A percentile compares a stretch with the other conserved stretches of the same genome.
These are phyloP conservation scores for Sebastes umbrosus DNA, from an alignment of 2,797 vertebrate genomes.

Conservation along the genomic window DNA sequence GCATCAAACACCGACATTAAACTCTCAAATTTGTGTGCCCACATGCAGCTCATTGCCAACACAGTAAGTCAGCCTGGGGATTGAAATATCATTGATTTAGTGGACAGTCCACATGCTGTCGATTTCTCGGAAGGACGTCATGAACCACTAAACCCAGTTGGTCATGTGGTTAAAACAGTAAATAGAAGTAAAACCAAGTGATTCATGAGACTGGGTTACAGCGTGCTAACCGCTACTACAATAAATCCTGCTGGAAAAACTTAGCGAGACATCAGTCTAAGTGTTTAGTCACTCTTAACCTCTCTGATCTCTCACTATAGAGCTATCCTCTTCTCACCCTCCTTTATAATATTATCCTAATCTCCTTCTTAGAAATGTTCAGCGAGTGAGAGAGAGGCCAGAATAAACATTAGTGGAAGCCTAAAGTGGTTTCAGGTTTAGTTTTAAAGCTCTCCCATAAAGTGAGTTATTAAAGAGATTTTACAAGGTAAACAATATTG, in stretches of 20 bases:
- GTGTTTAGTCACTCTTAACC: background rate
- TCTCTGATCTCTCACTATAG: background rate
- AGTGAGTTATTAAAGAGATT: constrained; percentile 59
- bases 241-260: constrained; percentile 1
- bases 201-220: constrained; percentile 3
- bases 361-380: background rate
- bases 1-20: background rate
- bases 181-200: constrained; percentile 33
- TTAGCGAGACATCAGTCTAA: background rate
- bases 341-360: background rate
- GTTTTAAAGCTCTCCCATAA: constrained; percentile 52
- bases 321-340: constrained; percentile 3
- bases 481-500: constrained; percentile 57
- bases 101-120: background rate
- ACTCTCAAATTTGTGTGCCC: background rate
- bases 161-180: constrained; percentile 28
- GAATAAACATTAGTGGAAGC: constrained; percentile 53
- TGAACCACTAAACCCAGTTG: background rate
- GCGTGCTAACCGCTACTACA: background rate
- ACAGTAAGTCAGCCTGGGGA: background rate
- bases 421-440: constrained; percentile 60
- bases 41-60: background rate
- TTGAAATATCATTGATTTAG: background rate
- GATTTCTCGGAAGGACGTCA: background rate
- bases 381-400: background rate